phyloP scores from a whole-genome alignment of 2,888 invertebrate genomes.

The Chesias legatella region DNA sequence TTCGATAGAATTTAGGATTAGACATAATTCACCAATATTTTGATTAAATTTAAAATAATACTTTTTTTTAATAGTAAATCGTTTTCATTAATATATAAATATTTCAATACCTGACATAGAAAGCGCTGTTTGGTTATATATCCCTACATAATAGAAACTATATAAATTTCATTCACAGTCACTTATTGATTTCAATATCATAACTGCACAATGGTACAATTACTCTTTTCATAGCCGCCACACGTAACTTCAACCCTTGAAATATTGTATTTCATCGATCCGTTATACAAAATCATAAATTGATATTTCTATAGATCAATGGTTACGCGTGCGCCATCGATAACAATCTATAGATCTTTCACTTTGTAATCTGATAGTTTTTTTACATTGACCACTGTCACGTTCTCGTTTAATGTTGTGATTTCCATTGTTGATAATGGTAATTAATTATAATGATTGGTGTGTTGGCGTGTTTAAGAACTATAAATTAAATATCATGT shows the following conservation, averaged over 20 bases:
- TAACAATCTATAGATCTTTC: slow-evolving; percentile 59
- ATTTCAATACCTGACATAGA: no score
- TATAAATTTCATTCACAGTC: background rate
- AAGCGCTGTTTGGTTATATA: no score
- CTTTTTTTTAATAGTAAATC: no score
- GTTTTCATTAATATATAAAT: no score
- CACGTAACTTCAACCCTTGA: slow-evolving; percentile 49
- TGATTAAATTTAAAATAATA: no score
- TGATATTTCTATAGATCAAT: slow-evolving; percentile 54
- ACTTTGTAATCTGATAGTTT: slow-evolving; percentile 53
- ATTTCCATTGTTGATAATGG: background rate
- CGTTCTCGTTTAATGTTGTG: background rate
- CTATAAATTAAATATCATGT: background rate
- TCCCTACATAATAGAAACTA: background rate
- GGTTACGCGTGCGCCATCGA: slow-evolving; percentile 59
- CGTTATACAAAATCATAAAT: slow-evolving; percentile 51
- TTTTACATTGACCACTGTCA: slow-evolving; percentile 50
- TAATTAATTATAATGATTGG: background rate
- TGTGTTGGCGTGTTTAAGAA: background rate
- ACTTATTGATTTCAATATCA: slow-evolving; percentile 1
- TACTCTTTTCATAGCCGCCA: slow-evolving; percentile 35
- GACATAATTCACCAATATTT: no score
- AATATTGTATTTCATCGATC: slow-evolving; percentile 69
- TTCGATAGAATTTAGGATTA: no score
- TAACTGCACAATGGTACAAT: slow-evolving; percentile 45